Base-by-base conservation (phyloP, 2,113 vertebrate genomes). In the Podilymbus podiceps region DNA sequence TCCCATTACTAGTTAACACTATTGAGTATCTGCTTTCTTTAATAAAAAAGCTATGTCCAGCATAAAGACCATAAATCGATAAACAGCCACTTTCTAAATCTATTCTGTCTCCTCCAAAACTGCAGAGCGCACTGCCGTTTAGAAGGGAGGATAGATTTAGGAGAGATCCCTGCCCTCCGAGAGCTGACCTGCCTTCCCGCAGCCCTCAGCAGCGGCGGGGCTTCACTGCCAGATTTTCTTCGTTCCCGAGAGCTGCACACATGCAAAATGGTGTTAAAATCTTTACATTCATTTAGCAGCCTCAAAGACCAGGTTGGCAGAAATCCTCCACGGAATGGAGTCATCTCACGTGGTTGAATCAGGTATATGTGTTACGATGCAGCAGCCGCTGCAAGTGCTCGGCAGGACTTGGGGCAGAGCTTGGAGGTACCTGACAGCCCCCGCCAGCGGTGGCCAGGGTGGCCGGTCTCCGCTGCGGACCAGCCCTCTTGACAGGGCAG, bases 1-100 rank as follows among this genome's bases (percentile, higher is more conserved):
- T 98, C 98, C 98, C 98, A 99, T 99, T 99, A 99, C 98, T 98
- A 98, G 98, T 99, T 99, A 98, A 98, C 98, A 92, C 97, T 98
- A 99, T 99, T 98, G 99, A 99, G 98, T 98, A 99, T 98, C 98
- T 99, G 99, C 98, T 99, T 98, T 98, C 98, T 98, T 98, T 98
- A 99, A 99, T 99, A 99, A 99, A 99, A 42, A 99, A 98, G 98
- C 98, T 97, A 97, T 98, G 99, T 99, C 98, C 97, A 97, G 98
- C 97, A 98, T 95, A 97, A 98, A 97, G 98, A 96, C 97, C 97
- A 97, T 98, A 98, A 98, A 98, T 98, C 98, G 53, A 98, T 98
- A 96, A 94, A 95, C 96, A 97, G 93, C 97, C 88, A 84, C 97
- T 97, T 96, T 96, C 97, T 97, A 96, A 97, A 98, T 97, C 97